These are phyloP conservation scores for Yponomeuta cagnagella DNA, from an alignment of 2,888 invertebrate genomes.

Conservation along the genomic window DNA sequence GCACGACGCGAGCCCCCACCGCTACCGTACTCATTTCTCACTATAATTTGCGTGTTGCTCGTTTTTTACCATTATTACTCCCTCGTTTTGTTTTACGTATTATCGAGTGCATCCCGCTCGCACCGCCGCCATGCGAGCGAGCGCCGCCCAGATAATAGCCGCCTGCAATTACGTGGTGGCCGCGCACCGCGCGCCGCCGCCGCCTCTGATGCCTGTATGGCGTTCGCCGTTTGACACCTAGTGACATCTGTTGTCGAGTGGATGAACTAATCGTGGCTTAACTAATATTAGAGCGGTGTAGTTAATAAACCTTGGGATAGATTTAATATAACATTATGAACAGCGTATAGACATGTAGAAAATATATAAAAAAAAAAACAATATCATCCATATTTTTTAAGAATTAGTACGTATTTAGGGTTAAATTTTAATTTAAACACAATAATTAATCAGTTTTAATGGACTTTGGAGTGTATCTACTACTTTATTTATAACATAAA, in stretches of 20 bases:
- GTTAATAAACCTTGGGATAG: too few species aligned
- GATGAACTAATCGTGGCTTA: constrained; percentile 27
- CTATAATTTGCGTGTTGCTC: constrained; percentile 75
- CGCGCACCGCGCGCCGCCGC: constrained; percentile 34
- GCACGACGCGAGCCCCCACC: constrained; percentile 62
- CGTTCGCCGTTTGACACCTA: constrained; percentile 32
- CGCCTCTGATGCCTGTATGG: constrained; percentile 10
- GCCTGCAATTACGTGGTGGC: constrained; percentile 62
- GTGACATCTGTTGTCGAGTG: constrained; percentile 62
- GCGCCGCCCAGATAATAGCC: constrained; percentile 74
- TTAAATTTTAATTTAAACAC: too few species aligned
- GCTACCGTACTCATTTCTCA: constrained; percentile 76
- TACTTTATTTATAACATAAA: not conserved
- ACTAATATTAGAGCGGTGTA: not conserved
- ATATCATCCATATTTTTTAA: too few species aligned
- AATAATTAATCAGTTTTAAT: too few species aligned
- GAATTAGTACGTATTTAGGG: too few species aligned
- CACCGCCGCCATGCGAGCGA: constrained; percentile 73
- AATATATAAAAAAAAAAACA: too few species aligned
- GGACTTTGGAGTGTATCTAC: too few species aligned
- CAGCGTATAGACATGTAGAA: too few species aligned
- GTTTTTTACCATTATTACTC: constrained; percentile 76
- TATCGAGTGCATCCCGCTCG: constrained; percentile 76
- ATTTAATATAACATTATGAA: too few species aligned
- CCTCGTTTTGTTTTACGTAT: constrained; percentile 76